Evolutionary conservation across 2,113 vertebrate genomes (phyloP), one percentile per base, ranked within the genome.

Genomic region (Odocoileus virginianus): DNA sequence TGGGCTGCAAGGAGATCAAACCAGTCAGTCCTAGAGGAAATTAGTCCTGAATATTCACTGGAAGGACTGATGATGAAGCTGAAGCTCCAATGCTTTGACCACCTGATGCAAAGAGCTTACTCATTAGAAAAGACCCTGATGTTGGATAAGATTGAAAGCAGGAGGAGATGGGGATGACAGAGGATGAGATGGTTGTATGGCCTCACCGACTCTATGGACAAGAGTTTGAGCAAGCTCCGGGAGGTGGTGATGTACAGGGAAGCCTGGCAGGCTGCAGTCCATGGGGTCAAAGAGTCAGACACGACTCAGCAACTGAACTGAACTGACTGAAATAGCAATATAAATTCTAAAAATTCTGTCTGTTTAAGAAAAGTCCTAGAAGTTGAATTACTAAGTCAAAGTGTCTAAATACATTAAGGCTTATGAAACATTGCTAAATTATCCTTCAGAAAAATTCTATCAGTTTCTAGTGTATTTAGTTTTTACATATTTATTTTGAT

Each of bases 401-500:
- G 19, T n/a, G 1, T 84, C 25, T 64, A 86, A 88, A 23, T 96
- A 82, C 86, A 91, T 94, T 94, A 54, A 91, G 60, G 14, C 21
- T 87, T 95, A 86, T 19, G 5, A 82, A 96, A 84, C 47, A 81
- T 58, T 97, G 58, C 30, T 52, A 90, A 71, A 87, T 50, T 94
- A 21, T 81, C 36, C 28, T 87, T 15, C 8, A 74, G 52, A 96
- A 96, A 55, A 2, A 89, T 57, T 90, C 33, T 89, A 17, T 28
- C 28, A 71, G 9, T 82, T 97, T 81, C 64, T 81, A 89, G 13
- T 89, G 88, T 85, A 86, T 14, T 93, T 92, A 60, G 60, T 55
- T 90, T 89, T 94, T 76, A 83, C 28, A 13, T 71, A 36, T 55
- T 60, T 97, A 36, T 96, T 94, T 85, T 78, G 13, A 87, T 89